Percentiles rank a stretch among this genome's conserved stretches.
Evolutionary conservation across 2,113 vertebrate species (phyloP).

Genomic region (Clarias macrocephalus): DNA sequence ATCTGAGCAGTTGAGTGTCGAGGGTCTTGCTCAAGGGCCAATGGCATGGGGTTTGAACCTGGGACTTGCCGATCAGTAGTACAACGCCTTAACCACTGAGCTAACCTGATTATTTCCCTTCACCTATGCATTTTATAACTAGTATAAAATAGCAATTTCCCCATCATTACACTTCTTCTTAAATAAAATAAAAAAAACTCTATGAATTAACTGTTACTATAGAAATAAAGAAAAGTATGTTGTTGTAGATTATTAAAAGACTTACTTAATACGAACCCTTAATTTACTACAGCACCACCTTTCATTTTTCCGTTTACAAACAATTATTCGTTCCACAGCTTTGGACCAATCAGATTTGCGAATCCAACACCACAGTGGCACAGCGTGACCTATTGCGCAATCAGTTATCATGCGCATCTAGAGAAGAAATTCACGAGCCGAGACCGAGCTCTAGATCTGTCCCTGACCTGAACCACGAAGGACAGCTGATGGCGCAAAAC

Average conservation of each 20-base stretch:
- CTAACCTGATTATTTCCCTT: neutral
- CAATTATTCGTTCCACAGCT: neutral
- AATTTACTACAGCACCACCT: neutral
- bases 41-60: too few species aligned
- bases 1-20: too few species aligned
- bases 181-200: neutral
- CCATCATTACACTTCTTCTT: neutral
- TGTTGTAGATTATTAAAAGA: neutral
- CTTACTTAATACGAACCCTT: neutral
- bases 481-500: neutral
- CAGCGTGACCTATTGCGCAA: neutral
- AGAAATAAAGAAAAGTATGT: neutral
- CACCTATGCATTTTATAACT: neutral
- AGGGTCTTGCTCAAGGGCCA: too few species aligned
- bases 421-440: neutral
- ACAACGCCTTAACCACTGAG: too few species aligned
- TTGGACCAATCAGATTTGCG: neutral
- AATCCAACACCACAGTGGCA: neutral
- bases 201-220: neutral
- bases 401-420: neutral
- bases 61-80: too few species aligned
- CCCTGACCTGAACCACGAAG: neutral
- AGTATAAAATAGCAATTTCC: neutral
- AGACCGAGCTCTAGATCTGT: neutral
- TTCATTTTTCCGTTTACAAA: neutral